Conservation (phyloP, 1,140 invertebrate genomes). For the Sitobion miscanthi region DNA sequence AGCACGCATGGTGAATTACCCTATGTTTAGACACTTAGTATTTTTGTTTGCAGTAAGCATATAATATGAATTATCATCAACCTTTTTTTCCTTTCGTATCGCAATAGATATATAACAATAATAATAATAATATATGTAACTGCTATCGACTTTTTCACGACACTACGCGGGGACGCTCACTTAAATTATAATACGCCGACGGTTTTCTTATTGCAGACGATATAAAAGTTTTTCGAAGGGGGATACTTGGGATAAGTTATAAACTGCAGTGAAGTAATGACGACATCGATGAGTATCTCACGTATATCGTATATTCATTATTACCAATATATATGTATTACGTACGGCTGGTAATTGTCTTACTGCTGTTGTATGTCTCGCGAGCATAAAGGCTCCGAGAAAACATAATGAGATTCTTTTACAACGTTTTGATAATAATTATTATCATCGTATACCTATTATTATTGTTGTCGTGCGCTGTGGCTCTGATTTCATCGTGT, state of each 20-base stretch:
- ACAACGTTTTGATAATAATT: not conserved
- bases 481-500: not conserved
- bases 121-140: not conserved
- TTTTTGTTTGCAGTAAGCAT: no score
- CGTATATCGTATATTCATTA: not conserved
- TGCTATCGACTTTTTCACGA: not conserved
- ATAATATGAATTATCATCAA: no score
- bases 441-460: not conserved
- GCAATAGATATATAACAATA: not conserved
- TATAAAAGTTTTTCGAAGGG: not conserved
- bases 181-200: not conserved
- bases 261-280: not conserved
- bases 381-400: not conserved
- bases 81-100: not conserved
- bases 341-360: not conserved
- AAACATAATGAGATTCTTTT: not conserved
- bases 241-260: not conserved
- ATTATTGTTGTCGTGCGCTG: not conserved
- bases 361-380: no score
- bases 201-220: not conserved
- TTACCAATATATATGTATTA: not conserved
- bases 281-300: not conserved
- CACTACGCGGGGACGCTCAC: not conserved
- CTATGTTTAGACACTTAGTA: not conserved
- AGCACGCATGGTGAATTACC: no score